phyloP scores from a whole-genome alignment of 2,113 vertebrate species.

The Oryzias melastigma region DNA sequence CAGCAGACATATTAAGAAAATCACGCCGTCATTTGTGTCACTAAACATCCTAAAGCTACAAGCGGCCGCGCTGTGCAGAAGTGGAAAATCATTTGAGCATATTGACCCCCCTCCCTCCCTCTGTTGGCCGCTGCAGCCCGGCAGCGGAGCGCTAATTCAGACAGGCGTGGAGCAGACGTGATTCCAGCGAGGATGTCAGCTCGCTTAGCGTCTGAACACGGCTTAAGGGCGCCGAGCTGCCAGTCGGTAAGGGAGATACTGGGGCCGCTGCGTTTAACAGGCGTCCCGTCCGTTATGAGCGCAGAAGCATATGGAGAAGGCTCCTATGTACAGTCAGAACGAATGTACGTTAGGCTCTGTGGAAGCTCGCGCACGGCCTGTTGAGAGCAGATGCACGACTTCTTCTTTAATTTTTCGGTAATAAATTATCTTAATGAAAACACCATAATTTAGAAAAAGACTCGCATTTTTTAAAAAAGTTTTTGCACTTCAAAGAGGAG shows the following conservation, averaged over 20 bases:
- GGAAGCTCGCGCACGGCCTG: neutral
- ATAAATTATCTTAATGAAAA: no score
- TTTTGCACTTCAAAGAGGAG: no score
- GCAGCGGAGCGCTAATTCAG: slow-evolving; percentile 46
- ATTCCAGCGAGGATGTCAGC: slow-evolving; percentile 54
- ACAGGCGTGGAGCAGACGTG: slow-evolving; percentile 47
- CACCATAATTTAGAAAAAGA: no score
- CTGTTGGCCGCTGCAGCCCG: slow-evolving; percentile 9
- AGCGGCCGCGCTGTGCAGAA: slow-evolving; percentile 14
- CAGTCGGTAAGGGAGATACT: slow-evolving; percentile 49
- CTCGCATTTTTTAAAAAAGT: no score
- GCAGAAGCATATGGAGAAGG: slow-evolving; percentile 11
- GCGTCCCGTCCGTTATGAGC: neutral
- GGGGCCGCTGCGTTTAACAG: slow-evolving; percentile 21
- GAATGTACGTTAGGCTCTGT: slow-evolving; percentile 3
- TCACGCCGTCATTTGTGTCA: slow-evolving; percentile 27
- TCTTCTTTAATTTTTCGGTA: no score
- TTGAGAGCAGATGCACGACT: no score
- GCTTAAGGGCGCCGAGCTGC: slow-evolving; percentile 52
- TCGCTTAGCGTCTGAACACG: slow-evolving; percentile 56
- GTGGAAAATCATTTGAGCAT: slow-evolving; percentile 48
- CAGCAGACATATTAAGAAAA: slow-evolving; percentile 39
- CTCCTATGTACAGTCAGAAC: slow-evolving; percentile 33
- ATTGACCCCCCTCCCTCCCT: slow-evolving; percentile 33
- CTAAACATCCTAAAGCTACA: slow-evolving; percentile 46